A percentile compares a stretch with the other conserved stretches of the same genome.
phyloP scores from a whole-genome alignment of 53 echinoderm and acorn worm genomes.

The Arbacia lixula region DNA sequence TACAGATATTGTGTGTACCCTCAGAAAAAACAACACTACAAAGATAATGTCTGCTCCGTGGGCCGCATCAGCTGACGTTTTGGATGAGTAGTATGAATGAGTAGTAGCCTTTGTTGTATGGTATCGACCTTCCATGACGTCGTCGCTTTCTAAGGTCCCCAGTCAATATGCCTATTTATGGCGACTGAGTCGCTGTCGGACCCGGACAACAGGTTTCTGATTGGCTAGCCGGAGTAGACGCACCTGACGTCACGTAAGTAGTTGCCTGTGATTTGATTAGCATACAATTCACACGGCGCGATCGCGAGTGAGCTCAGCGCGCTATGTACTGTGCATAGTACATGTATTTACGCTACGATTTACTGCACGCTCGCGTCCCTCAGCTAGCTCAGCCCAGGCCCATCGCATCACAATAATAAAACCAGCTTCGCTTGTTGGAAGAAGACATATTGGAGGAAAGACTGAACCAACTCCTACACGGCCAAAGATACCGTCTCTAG shows the following conservation, averaged over 20 bases:
- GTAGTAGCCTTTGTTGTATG: constrained; percentile 42
- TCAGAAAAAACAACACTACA: no score
- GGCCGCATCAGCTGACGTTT: constrained; percentile 50
- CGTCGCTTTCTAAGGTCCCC: constrained; percentile 44
- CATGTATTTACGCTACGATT: no score
- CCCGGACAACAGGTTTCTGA: constrained; percentile 48
- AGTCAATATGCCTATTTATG: constrained; percentile 61
- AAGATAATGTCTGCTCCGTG: constrained; percentile 39
- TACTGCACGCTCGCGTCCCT: no score
- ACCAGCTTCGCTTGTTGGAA: no score
- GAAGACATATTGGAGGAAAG: no score
- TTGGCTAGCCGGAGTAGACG: constrained; percentile 10
- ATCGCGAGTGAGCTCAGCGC: no score
- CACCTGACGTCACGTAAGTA: constrained; percentile 52
- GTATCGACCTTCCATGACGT: constrained; percentile 53
- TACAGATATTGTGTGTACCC: no score
- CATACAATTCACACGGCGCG: constrained; percentile 16
- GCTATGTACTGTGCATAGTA: no score
- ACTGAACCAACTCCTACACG: no score
- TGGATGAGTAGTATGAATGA: constrained; percentile 45
- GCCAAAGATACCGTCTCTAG: no score
- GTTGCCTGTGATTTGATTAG: constrained; percentile 21
- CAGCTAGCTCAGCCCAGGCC: no score
- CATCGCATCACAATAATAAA: no score
- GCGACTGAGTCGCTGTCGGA: background rate